Base-by-base conservation (phyloP, 2,113 vertebrate species). In the Aplodontia rufa region DNA sequence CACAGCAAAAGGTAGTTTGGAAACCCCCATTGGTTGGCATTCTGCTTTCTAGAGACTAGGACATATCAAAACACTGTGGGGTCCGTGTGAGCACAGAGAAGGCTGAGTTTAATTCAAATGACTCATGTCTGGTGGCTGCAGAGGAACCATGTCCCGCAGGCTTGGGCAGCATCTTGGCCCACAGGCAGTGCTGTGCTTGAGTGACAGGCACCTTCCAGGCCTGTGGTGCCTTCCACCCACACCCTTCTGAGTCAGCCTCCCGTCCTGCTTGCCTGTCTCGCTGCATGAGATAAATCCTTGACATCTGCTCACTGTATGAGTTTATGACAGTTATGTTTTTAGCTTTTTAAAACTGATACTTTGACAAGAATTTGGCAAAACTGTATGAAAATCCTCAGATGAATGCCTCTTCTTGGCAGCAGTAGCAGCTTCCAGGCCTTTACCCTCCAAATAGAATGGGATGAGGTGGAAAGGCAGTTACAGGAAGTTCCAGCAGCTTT, bases 141-240 rank as follows among this genome's bases (percentile, higher is more conserved):
- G 8, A 58, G 12, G 35, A 3, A 3, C 12, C 0, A 0, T 0
- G 37, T 12, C 9, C n/a, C 9, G 6, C 1, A 40, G 68, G 19
- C n/a, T 19, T 13, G 58, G 58, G 58, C 58, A 55, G 74, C 9
- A 17, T 6, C 1, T 0, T 11, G 0, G 20, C 5, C 51, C 45
- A 11, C 4, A 4, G 22, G 40, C 5, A 0, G 14, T 10, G 11
- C 12, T 32, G 1, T 64, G 28, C 2, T 1, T 2, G 47, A 58
- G 1, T 6, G 11, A 22, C 12, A 20, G 5, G 22, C 37, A 37
- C 20, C 16, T 12, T 5, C 30, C 1, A 2, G 19, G 1, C 42
- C 0, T 1, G 2, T 2, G 2, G 11, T 7, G 40, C 71, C 45
- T 13, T 0, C 32, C 5, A 0, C 19, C 24, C 17, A 16, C 30